Evolutionary conservation across 2,113 vertebrate species (phyloP).

Genomic region (Chionis minor): DNA sequence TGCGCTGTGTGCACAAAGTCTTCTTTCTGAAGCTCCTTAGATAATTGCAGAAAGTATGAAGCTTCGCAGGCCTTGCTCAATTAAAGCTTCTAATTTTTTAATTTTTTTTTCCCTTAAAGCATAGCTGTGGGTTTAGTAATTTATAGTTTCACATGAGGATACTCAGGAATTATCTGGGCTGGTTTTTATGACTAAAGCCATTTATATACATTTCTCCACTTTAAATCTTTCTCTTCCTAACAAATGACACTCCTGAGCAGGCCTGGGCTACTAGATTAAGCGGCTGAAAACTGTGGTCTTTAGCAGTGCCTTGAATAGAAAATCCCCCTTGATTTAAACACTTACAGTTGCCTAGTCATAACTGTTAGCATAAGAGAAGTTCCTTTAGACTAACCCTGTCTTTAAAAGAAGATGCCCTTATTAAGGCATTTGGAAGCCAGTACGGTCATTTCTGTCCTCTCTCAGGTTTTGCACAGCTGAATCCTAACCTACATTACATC

Average conservation of each 20-base stretch:
- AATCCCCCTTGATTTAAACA: constrained; percentile 54
- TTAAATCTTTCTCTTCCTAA: constrained; percentile 13
- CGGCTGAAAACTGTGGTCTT: neutral
- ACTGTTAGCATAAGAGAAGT: constrained; percentile 39
- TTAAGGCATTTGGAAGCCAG: constrained; percentile 66
- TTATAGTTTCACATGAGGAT: constrained; percentile 20
- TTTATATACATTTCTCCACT: neutral
- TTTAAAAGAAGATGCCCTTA: constrained; percentile 56
- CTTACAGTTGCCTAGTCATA: constrained; percentile 53
- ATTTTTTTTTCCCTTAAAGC: neutral
- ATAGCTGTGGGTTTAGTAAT: neutral
- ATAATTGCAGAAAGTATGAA: neutral
- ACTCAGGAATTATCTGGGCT: neutral
- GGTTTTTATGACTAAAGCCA: neutral
- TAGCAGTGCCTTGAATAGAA: constrained; percentile 6
- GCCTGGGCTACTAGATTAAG: constrained; percentile 7
- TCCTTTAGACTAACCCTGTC: constrained; percentile 5
- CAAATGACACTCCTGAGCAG: neutral
- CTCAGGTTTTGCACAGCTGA: constrained; percentile 20
- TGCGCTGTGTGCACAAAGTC: neutral
- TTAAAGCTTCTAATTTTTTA: neutral
- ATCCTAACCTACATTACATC: constrained; percentile 25
- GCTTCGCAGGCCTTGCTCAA: neutral
- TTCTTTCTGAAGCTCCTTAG: neutral
- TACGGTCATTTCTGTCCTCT: neutral